Base-by-base conservation (phyloP, 1,140 invertebrate genomes). In the Pseudomyrmex cubaensis region DNA sequence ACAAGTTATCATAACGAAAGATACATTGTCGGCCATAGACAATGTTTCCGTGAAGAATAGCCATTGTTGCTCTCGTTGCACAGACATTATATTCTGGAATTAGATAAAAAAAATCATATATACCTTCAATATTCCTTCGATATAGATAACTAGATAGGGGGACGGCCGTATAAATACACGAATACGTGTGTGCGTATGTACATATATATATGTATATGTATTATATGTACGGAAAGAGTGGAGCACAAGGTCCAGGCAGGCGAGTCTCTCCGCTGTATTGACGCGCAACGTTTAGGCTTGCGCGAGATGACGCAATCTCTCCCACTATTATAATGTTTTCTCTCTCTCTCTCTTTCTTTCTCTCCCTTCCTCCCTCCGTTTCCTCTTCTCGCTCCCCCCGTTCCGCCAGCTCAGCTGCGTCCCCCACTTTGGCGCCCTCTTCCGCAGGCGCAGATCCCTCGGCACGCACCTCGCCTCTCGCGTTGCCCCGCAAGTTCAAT, bases 291-390 rank as follows among this genome's bases (percentile, higher is more conserved):
- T 91, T 88, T 83, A 92, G 90, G 87, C 90, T 91, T 93, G 92
- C 92, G 92, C 91, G 92, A 91, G 85, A 91, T 93, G 92, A 93
- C 92, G 93, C 93, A 93, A 93, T 89, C 86, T 64, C 86, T 72
- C 75, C 86, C 59, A 54, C 61, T 57, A 76, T 61, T 22, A 62
- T 61, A 56, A 48, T 62, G 62, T 13, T 9, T 52, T 54, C 48
- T 54, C 69, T 61, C 48, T 57, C 74, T 52, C 64, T 48, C 22
- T 64, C 87, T 25, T 72, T 48, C 82, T 64, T 35, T 35, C 35
- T 8, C n/a, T 13, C 59, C 72, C 76, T 52, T 61, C 17, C 64
- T 20, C 63, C 59, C n/a, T 15, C 8, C 69, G n/a, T 12, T 48
- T 56, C 82, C 64, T 54, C 35, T 35, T 35, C 70, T 5, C 87